phyloP scores from a whole-genome alignment of 2,888 invertebrate genomes.

The Dryomyza anilis region DNA sequence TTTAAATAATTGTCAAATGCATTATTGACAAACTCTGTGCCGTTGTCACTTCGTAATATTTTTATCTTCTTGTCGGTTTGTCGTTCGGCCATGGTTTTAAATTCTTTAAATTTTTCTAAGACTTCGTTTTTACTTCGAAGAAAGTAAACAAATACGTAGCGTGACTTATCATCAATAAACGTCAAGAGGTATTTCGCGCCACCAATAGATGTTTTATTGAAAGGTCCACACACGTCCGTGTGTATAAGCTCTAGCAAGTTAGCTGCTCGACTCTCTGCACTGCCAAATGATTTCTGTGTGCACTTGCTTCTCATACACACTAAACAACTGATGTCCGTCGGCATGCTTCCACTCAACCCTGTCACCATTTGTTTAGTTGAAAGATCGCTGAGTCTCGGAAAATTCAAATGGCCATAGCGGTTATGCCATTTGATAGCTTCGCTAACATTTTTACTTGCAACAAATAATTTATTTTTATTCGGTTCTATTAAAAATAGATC shows the following conservation, averaged over 20 bases:
- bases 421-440: conserved; percentile 7
- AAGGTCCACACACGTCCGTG: conserved; percentile 29
- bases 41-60: conserved; percentile 15
- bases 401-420: background rate
- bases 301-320: background rate
- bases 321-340: conserved; percentile 1
- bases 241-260: background rate
- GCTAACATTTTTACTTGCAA: background rate
- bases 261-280: background rate
- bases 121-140: conserved; percentile 5
- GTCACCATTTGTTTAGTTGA: background rate
- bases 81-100: conserved; percentile 4
- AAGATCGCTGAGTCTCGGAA: background rate
- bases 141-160: conserved; percentile 11
- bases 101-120: conserved; percentile 12
- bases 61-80: conserved; percentile 22
- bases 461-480: too few species aligned
- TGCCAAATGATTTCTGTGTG: background rate
- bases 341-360: background rate
- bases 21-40: conserved; percentile 11
- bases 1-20: conserved; percentile 30
- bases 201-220: background rate
- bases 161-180: conserved; percentile 10
- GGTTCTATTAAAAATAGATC: conserved; percentile 7
- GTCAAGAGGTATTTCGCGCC: background rate